Evolutionary conservation across 2,888 invertebrate species (phyloP), one percentile per base, ranked within the genome.

Genomic region (Nomada goodeniana): DNA sequence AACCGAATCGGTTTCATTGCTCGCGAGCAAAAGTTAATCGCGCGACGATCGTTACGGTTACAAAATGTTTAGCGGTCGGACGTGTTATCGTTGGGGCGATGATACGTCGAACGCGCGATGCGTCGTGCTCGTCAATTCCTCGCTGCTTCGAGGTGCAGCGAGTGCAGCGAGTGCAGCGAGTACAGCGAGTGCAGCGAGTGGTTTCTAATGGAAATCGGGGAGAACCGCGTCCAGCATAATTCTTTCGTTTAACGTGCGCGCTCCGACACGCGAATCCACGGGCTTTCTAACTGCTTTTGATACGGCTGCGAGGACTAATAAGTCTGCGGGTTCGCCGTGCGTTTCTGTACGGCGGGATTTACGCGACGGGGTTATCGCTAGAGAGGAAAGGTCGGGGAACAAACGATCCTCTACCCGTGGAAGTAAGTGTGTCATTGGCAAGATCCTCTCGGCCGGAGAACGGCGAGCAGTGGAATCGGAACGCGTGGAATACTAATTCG

Each of bases 141-240:
- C 20, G 72, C 9, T 52, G 59, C 52, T 50, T 26, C 11, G 26
- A 23, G 53, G 11, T 64, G 44, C 42, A 4, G 5, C 42, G 59
- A 20, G 47, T 20, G 47, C 47, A 47, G 47, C 47, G 4, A 44
- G n/a, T 72, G 88, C 42, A 4, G 5, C 42, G 42, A 44, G 4
- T 9, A n/a, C n/a, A n/a, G n/a, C n/a, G 59, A 20, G 47, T 20
- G 47, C 47, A 47, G 47, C 47, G 4, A 44, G n/a, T 72, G 88
- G 89, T 91, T 89, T 91, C 91, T 90, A 91, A 91, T 91, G 91
- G 90, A 91, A 91, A 91, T 91, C 91, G 86, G 70, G 70, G 68
- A 73, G 84, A 83, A 79, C 75, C 85, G 76, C 82, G 84, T 83
- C 82, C 85, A 74, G 85, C 85, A 85, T 87, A 84, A 73, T 76